Conservation (phyloP, 2,797 vertebrate species). For the Falco columbarius region DNA sequence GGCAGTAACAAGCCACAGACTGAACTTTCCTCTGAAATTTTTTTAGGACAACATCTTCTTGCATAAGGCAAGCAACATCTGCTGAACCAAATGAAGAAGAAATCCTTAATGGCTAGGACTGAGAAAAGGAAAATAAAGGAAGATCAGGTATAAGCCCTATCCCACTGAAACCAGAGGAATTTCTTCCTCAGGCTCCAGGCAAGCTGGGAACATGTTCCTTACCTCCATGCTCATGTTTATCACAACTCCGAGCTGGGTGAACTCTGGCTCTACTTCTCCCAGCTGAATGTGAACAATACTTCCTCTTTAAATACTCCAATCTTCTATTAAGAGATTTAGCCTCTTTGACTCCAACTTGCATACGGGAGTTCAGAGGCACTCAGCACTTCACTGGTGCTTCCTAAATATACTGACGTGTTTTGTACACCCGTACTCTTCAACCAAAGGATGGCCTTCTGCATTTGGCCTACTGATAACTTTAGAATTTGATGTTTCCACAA, state of each 20-base stretch:
- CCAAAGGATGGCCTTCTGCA: background rate
- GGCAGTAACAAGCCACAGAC: slow-evolving; percentile 63
- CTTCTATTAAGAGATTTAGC: background rate
- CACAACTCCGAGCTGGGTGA: background rate
- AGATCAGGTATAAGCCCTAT: background rate
- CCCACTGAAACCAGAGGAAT: background rate
- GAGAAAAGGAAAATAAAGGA: background rate
- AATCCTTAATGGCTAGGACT: background rate
- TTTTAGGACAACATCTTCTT: slow-evolving; percentile 60
- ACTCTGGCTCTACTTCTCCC: background rate
- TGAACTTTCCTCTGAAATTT: slow-evolving; percentile 60
- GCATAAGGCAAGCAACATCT: slow-evolving; percentile 62
- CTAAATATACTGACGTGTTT: background rate
- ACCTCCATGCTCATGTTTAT: background rate
- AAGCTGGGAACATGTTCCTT: background rate
- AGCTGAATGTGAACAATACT: background rate
- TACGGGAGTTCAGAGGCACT: background rate
- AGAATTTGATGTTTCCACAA: background rate
- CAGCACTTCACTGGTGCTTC: background rate
- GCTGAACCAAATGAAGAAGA: slow-evolving; percentile 25
- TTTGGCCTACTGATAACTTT: background rate
- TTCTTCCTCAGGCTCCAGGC: background rate
- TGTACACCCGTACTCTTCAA: accelerated
- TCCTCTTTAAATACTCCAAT: background rate
- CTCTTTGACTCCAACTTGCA: background rate